Evolutionary conservation across 2,113 vertebrate genomes (phyloP).

Genomic region (Prunella fulvescens): DNA sequence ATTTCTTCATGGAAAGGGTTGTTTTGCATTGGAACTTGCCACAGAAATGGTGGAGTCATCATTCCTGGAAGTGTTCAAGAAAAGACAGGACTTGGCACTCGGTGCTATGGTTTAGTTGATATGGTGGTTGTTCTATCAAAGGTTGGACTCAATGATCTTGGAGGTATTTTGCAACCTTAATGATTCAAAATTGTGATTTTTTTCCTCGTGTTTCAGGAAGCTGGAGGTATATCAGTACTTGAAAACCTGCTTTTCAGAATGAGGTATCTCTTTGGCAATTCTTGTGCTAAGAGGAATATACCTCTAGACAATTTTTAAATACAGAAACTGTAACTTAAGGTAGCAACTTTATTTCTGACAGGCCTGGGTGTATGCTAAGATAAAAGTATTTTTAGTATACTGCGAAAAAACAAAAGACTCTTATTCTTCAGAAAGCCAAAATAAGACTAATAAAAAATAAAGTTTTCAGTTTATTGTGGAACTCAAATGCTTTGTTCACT

Average conservation of each 20-base stretch:
- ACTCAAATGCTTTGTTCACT: not conserved
- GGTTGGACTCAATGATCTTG: fast-evolving
- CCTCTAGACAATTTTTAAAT: not conserved
- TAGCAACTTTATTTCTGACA: not conserved
- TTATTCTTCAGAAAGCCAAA: not conserved
- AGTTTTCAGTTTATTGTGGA: not conserved
- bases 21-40: not conserved
- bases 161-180: not conserved
- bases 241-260: not conserved
- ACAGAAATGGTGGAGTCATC: not conserved
- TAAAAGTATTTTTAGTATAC: not conserved
- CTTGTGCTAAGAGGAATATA: not conserved
- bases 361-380: not conserved
- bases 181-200: not conserved
- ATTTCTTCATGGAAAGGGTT: not conserved
- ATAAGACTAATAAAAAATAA: not conserved
- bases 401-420: not conserved
- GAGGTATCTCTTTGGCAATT: not conserved
- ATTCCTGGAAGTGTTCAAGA: not conserved
- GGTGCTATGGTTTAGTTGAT: not conserved
- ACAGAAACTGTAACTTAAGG: not conserved
- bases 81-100: not conserved
- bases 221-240: not conserved
- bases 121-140: not conserved
- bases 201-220: not conserved